Evolutionary conservation across 2,888 invertebrate species (phyloP), one percentile per base, ranked within the genome.

Genomic region (Phlogophora meticulosa): DNA sequence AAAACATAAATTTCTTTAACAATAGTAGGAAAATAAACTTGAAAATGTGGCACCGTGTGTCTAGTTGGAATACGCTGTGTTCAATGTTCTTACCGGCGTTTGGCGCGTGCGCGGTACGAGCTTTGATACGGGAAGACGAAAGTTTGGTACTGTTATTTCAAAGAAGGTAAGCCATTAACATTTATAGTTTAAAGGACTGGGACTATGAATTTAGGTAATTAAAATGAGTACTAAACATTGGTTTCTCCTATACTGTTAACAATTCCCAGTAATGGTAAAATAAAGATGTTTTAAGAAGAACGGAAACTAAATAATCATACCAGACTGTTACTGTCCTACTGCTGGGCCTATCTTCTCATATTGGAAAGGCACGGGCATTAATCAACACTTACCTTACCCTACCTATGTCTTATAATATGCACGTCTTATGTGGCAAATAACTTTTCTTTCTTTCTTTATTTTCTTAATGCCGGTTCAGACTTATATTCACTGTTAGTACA

Each of bases 41-140:
- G 60, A 67, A 76, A 62, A 68, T 46, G 24, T 20, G 7, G 65
- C 77, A 78, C 78, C 4, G 82, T 81, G 80, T 72, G 45, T 20
- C 24, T 45, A 58, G 80, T 53, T 81, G 83, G 82, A 83, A 83
- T 28, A 75, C 80, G 46, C 5, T 15, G 64, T 70, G 80, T 63
- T 74, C 76, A 76, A 71, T 64, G 84, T 78, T 83, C 69, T 77
- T 77, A 69, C 72, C 68, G 59, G 49, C 56, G 38, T 61, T 76
- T 75, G 72, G 71, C 80, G 84, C 84, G 83, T 80, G 84, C 84
- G 84, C 77, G 71, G 71, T 72, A 46, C 28, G 28, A 34, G 62
- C 67, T 77, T 80, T 75, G 74, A 76, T 73, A 60, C 57, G 24
- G 38, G 13, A 60, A 69, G 77, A 75, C 64, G 48, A 69, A 81